Evolutionary conservation across 2,797 vertebrate genomes (phyloP).

Genomic region (Gymnocypris eckloni): DNA sequence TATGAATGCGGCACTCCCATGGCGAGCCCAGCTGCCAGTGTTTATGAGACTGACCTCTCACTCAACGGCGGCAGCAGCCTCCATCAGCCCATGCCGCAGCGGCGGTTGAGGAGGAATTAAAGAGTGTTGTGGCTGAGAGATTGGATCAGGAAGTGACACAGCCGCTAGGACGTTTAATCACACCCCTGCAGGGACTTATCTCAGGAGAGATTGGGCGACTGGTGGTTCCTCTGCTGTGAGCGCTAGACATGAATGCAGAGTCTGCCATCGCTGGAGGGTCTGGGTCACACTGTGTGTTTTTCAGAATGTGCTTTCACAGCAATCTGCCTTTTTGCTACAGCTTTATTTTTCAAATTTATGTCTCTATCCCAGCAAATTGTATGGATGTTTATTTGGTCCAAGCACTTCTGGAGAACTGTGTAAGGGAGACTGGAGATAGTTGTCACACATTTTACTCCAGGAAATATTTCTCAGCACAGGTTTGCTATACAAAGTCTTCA

Average conservation of each 20-base stretch:
- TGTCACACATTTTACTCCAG: neutral
- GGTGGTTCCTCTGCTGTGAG: conserved; percentile 30
- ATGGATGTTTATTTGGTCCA: conserved; percentile 7
- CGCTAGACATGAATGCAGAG: conserved; percentile 30
- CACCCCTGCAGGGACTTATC: conserved; percentile 38
- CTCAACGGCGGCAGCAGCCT: conserved; percentile 43
- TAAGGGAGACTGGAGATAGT: neutral
- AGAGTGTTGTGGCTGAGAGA: conserved; percentile 50
- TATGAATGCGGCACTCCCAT: conserved; percentile 53
- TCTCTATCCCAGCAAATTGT: conserved; percentile 15
- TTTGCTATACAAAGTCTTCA: neutral
- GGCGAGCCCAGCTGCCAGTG: conserved; percentile 51
- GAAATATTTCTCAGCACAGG: conserved; percentile 5
- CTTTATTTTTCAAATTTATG: conserved; percentile 29
- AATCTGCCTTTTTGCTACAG: conserved; percentile 21
- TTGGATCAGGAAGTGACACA: conserved; percentile 59
- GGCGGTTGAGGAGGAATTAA: conserved; percentile 56
- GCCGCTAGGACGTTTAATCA: conserved; percentile 56
- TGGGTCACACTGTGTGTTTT: conserved; percentile 36
- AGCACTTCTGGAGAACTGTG: neutral
- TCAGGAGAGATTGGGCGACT: conserved; percentile 6
- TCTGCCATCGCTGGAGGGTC: conserved; percentile 17
- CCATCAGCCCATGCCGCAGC: conserved; percentile 46
- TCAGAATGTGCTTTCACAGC: conserved; percentile 25
- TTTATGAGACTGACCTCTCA: conserved; percentile 63